A percentile compares a stretch with the other conserved stretches of the same genome.
Evolutionary conservation across 1,140 invertebrate genomes (phyloP).

Genomic region (Oedothorax gibbosus): DNA sequence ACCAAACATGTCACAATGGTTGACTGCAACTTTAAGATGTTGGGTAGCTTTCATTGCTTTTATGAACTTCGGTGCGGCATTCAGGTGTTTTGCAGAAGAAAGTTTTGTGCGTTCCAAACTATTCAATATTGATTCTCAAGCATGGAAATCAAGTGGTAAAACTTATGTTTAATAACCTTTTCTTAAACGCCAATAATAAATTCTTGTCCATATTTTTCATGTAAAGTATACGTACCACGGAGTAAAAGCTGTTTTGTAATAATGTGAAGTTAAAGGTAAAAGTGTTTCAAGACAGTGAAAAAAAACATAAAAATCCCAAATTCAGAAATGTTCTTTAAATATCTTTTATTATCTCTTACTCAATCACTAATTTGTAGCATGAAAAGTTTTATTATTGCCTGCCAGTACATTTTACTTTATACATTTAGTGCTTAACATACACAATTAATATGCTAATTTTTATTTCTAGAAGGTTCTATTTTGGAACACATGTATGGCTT

Average conservation of each 20-base stretch:
- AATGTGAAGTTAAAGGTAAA: too few species aligned
- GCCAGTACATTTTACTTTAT: not conserved
- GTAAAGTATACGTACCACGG: too few species aligned
- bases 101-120: constrained; percentile 55
- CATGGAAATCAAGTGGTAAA: constrained; percentile 4
- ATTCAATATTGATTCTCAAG: constrained; percentile 21
- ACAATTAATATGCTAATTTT: not conserved
- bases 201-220: too few species aligned
- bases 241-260: too few species aligned
- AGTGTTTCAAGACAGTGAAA: too few species aligned
- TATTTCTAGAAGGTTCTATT: constrained; percentile 26
- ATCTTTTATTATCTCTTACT: too few species aligned
- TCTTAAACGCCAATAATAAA: too few species aligned
- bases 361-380: too few species aligned
- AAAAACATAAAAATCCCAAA: too few species aligned
- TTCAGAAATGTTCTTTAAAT: too few species aligned
- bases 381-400: too few species aligned
- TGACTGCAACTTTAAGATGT: constrained; percentile 42
- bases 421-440: not conserved
- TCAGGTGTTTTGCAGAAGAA: constrained; percentile 46
- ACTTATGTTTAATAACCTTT: too few species aligned
- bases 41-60: constrained; percentile 60
- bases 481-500: constrained; percentile 48
- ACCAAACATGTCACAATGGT: constrained; percentile 41
- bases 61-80: constrained; percentile 55